These are phyloP conservation scores for Dryobotodes eremita DNA, from an alignment of 2,888 invertebrate genomes.

Conservation along the genomic window DNA sequence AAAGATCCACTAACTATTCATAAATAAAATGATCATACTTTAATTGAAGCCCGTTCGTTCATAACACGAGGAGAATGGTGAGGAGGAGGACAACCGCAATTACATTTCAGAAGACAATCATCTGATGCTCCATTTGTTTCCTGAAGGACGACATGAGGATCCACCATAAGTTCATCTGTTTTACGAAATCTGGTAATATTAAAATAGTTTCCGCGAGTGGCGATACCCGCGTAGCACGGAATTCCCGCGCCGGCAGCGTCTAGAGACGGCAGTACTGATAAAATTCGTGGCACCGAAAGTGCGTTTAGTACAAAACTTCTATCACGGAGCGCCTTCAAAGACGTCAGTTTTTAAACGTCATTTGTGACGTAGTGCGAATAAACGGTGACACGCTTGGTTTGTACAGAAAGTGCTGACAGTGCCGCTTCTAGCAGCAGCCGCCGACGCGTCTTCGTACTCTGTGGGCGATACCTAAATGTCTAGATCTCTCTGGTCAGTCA, in stretches of 20 bases:
- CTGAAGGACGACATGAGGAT: background rate
- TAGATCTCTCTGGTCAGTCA: background rate
- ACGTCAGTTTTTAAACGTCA: too few species aligned
- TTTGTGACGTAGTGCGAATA: too few species aligned
- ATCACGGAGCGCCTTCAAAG: too few species aligned
- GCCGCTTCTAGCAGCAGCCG: background rate
- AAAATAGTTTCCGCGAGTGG: background rate
- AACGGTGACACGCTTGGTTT: background rate
- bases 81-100: background rate
- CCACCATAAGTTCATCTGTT: background rate
- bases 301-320: background rate
- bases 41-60: background rate
- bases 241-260: background rate
- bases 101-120: background rate
- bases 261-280: background rate
- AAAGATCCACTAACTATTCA: background rate
- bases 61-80: background rate
- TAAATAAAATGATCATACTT: conserved; percentile 20
- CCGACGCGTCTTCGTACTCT: background rate
- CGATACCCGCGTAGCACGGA: background rate
- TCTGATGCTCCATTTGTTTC: background rate
- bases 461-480: background rate
- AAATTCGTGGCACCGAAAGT: background rate
- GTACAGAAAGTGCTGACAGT: background rate
- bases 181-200: background rate